Percentiles rank a stretch among this genome's conserved stretches.
phyloP scores from a whole-genome alignment of 2,797 vertebrate species.

The Chloroceryle inda region DNA sequence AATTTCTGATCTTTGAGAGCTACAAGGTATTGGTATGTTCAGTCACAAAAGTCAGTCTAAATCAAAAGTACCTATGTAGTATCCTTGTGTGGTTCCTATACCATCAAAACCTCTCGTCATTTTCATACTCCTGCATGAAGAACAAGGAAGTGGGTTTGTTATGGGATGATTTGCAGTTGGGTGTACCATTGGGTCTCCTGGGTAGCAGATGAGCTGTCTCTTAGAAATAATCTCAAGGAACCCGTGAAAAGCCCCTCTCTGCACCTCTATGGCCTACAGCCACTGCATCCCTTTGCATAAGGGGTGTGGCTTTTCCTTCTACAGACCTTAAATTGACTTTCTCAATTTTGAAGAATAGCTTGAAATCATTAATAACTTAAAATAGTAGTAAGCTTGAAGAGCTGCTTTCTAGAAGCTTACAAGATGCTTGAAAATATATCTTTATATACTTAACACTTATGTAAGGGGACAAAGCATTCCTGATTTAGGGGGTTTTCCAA shows the following conservation, averaged over 20 bases:
- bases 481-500: not conserved
- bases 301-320: not conserved
- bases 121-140: not conserved
- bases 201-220: not conserved
- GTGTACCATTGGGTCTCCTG: not conserved
- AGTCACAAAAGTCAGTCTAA: not conserved
- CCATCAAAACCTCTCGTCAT: not conserved
- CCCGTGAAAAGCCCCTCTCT: not conserved
- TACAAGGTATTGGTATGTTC: not conserved
- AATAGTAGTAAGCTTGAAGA: not conserved
- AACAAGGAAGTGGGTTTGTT: not conserved
- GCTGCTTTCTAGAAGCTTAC: not conserved
- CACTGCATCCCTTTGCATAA: not conserved
- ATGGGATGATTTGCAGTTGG: accelerated
- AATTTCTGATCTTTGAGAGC: not conserved
- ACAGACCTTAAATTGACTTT: not conserved
- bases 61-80: not conserved
- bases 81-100: not conserved
- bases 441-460: not conserved
- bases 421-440: not conserved
- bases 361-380: not conserved
- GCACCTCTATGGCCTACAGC: not conserved
- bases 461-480: not conserved
- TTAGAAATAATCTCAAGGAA: not conserved
- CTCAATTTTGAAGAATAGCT: not conserved